Conservation (phyloP, 2,888 invertebrate genomes). For the Petrophora chlorosata region DNA sequence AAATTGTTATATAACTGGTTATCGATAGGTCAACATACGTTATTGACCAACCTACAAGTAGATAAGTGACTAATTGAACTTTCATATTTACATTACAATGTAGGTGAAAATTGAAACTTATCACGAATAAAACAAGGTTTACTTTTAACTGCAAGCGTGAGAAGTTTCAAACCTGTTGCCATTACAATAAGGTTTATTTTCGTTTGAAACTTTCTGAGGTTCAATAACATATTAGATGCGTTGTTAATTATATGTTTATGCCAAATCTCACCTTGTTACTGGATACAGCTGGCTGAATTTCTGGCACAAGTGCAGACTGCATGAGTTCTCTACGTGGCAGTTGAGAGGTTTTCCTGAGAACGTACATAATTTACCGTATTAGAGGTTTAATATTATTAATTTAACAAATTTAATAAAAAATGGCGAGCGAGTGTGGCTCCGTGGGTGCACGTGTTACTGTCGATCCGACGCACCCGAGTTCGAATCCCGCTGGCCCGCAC, state of each 20-base stretch:
- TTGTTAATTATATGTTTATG: slow-evolving; percentile 8
- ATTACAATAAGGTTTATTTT: background rate
- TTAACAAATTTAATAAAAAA: no score
- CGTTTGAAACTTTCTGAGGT: background rate
- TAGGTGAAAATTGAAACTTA: slow-evolving; percentile 10
- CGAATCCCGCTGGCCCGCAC: no score
- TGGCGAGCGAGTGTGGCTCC: no score
- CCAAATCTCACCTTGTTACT: slow-evolving; percentile 82
- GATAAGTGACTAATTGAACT: slow-evolving; percentile 6
- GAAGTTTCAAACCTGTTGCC: background rate
- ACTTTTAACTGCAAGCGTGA: slow-evolving; percentile 6
- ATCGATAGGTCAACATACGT: slow-evolving; percentile 17
- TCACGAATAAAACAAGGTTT: slow-evolving; percentile 13
- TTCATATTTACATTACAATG: slow-evolving; percentile 15
- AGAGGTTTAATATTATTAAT: no score
- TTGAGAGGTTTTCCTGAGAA: slow-evolving; percentile 85
- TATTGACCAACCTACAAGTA: no score
- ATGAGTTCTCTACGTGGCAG: slow-evolving; percentile 86
- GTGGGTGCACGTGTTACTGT: no score
- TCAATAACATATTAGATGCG: slow-evolving; percentile 3
- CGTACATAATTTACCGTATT: slow-evolving; percentile 28
- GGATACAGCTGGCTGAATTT: slow-evolving; percentile 93
- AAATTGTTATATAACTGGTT: no score
- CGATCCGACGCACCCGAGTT: no score
- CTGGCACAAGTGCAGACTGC: slow-evolving; percentile 94